Evolutionary conservation across 2,888 invertebrate genomes (phyloP), one percentile per base, ranked within the genome.

Genomic region (Spialia ferax): DNA sequence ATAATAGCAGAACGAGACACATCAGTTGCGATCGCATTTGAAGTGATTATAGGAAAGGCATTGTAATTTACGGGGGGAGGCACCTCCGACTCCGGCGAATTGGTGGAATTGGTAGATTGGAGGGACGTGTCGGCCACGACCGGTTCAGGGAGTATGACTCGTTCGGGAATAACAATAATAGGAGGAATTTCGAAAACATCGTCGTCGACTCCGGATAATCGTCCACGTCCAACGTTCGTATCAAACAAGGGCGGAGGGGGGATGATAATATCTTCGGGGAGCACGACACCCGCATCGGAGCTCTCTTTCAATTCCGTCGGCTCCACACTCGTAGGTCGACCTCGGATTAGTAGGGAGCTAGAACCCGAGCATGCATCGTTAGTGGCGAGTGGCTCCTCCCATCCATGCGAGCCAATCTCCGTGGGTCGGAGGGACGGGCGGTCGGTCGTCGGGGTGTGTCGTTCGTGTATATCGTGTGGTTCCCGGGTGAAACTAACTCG

Each of bases 401-500:
- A 72, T 68, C 80, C 79, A 69, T 45, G 45, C 45, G 79, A 73
- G 63, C 82, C 90, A 86, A 87, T 89, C 89, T 80, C 75, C 75
- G 77, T 75, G 78, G 77, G 73, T 72, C 77, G 81, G 71, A 76
- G 77, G 65, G 69, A 75, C 63, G 78, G 73, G 77, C 83, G 78
- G 80, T 88, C 85, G 79, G 78, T 81, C 71, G 82, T 80, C 73
- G 79, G 71, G 69, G 78, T 71, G 72, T 78, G 77, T 78, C 71
- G 78, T 74, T 85, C 81, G 73, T 78, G 75, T 75, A 83, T 83
- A 74, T 86, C 80, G 74, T 79, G 77, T 69, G 84, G 77, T 70
- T 90, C 89, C 79, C 84, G 81, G 69, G 83, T 89, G 87, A 93
- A 93, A 93, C 93, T 93, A 91, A 93, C 93, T 92, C 93, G 91